A percentile compares a stretch with the other conserved stretches of the same genome.
phyloP scores from a whole-genome alignment of 2,113 vertebrate species.

The mouse (Mus musculus) region DNA sequence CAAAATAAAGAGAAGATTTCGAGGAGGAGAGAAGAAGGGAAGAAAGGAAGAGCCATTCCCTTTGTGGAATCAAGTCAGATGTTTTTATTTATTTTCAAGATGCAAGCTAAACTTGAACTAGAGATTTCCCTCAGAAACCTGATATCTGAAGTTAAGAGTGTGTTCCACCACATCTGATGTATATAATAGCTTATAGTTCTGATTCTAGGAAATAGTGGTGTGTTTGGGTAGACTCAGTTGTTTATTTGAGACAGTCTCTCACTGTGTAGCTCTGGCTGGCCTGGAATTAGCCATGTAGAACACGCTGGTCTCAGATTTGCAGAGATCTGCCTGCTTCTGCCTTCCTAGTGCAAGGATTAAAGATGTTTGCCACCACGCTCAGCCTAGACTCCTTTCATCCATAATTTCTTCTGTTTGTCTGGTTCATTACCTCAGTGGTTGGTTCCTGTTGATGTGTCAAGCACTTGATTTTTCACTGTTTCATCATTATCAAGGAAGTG shows the following conservation, averaged over 20 bases:
- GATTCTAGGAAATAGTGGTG: not conserved
- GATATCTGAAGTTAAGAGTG: not conserved
- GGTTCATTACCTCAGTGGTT: not conserved
- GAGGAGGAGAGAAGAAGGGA: not conserved
- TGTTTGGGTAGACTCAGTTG: not conserved
- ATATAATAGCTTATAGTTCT: not conserved
- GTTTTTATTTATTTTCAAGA: not conserved
- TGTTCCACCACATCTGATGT: not conserved
- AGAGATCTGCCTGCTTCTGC: not conserved
- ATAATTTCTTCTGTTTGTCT: not conserved
- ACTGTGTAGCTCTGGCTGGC: not conserved
- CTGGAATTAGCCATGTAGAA: not conserved
- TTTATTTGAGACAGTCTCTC: not conserved
- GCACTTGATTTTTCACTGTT: not conserved
- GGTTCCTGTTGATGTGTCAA: not conserved
- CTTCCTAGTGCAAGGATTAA: not conserved
- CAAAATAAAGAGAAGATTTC: not conserved
- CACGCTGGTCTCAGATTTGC: not conserved
- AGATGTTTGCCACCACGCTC: not conserved
- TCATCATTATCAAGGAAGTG: not conserved
- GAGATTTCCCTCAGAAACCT: not conserved
- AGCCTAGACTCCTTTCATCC: not conserved
- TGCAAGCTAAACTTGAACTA: not conserved
- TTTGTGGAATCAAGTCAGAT: not conserved
- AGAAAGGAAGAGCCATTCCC: not conserved